Conservation (phyloP, 2,113 vertebrate genomes). For the Dipodomys ordii region DNA sequence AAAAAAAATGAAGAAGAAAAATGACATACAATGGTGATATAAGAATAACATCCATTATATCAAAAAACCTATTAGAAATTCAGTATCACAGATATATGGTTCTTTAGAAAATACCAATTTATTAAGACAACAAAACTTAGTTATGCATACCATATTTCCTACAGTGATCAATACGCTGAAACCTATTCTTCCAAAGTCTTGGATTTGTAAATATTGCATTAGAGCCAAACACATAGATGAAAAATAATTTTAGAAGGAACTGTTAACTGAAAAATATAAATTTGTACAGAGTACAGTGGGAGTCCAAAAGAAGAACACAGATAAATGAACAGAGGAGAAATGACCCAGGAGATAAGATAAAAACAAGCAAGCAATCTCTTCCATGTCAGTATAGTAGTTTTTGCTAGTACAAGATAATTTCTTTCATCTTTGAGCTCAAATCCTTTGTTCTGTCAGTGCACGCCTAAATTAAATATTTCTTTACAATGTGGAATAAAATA, state of each 20-base stretch:
- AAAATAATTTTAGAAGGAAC: neutral
- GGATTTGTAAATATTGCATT: neutral
- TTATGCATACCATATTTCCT: neutral
- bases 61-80: neutral
- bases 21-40: neutral
- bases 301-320: neutral
- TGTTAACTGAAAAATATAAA: neutral
- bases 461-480: conserved; percentile 13
- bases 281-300: neutral
- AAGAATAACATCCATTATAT: neutral
- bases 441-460: neutral
- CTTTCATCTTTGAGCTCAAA: neutral
- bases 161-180: neutral
- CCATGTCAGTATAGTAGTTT: neutral
- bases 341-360: neutral
- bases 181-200: neutral
- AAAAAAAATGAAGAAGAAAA: too few species aligned
- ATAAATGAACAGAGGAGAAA: neutral
- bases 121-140: neutral
- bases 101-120: neutral
- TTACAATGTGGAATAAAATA: neutral
- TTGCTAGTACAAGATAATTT: neutral
- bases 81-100: neutral
- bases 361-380: neutral
- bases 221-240: neutral